phyloP scores from a whole-genome alignment of 2,113 vertebrate genomes.

The Mesoclemmys tuberculata region DNA sequence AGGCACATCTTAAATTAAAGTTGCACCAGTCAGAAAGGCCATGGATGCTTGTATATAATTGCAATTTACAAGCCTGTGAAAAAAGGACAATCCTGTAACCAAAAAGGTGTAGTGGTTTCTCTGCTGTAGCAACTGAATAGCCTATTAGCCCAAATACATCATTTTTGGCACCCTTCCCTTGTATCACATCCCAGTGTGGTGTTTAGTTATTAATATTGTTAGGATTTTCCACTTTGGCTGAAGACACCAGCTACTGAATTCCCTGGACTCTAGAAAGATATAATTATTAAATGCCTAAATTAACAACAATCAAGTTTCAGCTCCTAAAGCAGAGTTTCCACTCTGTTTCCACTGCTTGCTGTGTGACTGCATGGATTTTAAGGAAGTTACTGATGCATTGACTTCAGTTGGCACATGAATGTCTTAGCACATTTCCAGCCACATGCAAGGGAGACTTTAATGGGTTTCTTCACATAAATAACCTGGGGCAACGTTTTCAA shows the following conservation, averaged over 20 bases:
- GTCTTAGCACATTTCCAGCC: neutral
- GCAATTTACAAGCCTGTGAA: neutral
- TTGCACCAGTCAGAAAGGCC: neutral
- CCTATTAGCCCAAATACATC: neutral
- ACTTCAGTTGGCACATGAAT: neutral
- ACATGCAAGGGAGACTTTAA: neutral
- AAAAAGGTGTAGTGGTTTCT: neutral
- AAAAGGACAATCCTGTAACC: neutral
- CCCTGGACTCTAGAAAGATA: neutral
- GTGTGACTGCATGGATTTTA: neutral
- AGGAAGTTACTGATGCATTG: neutral
- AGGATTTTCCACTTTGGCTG: neutral
- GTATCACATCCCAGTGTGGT: neutral
- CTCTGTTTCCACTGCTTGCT: neutral
- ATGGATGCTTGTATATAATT: neutral
- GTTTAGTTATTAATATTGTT: neutral
- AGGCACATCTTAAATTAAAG: neutral
- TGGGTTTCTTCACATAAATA: neutral
- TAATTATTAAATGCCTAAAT: neutral
- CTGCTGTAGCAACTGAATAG: neutral
- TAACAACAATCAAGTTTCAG: neutral
- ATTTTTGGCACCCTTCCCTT: neutral
- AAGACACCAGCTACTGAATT: neutral
- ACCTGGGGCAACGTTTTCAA: neutral
- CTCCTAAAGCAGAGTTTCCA: neutral